Evolutionary conservation across 2,797 vertebrate genomes (phyloP).

Genomic region (Ambastaia sidthimunki): DNA sequence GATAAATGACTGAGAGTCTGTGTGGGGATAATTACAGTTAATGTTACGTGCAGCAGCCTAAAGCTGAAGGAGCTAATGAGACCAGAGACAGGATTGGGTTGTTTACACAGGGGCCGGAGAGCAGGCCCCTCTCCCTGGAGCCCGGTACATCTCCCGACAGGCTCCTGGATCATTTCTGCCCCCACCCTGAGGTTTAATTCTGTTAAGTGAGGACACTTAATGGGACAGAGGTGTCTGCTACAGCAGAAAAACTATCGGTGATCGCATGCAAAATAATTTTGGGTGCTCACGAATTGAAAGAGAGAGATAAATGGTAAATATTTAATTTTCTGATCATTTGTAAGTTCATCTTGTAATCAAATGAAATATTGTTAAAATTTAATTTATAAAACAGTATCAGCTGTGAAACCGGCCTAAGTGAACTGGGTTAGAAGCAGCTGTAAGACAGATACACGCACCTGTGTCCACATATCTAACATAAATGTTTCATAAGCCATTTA

Average conservation of each 20-base stretch:
- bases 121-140: conserved; percentile 25
- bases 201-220: conserved; percentile 17
- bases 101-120: conserved; percentile 32
- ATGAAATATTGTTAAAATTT: background rate
- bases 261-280: background rate
- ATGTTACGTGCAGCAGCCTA: conserved; percentile 48
- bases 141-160: conserved; percentile 1
- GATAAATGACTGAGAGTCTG: conserved; percentile 63
- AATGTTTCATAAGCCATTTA: background rate
- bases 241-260: conserved; percentile 15
- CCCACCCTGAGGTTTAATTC: background rate
- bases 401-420: background rate
- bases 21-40: conserved; percentile 63
- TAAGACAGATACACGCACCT: background rate
- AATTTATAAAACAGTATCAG: background rate
- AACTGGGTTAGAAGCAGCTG: background rate
- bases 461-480: background rate
- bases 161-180: conserved; percentile 7
- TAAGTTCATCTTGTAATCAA: conserved; percentile 17
- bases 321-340: conserved; percentile 7
- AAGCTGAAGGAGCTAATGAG: conserved; percentile 64
- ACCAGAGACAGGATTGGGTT: conserved; percentile 40
- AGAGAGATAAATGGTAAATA: conserved; percentile 1
- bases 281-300: background rate
- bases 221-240: conserved; percentile 30